Percentiles rank a stretch among this genome's conserved stretches.
Evolutionary conservation across 2,888 invertebrate species (phyloP).

Genomic region (Drosophila conformis): DNA sequence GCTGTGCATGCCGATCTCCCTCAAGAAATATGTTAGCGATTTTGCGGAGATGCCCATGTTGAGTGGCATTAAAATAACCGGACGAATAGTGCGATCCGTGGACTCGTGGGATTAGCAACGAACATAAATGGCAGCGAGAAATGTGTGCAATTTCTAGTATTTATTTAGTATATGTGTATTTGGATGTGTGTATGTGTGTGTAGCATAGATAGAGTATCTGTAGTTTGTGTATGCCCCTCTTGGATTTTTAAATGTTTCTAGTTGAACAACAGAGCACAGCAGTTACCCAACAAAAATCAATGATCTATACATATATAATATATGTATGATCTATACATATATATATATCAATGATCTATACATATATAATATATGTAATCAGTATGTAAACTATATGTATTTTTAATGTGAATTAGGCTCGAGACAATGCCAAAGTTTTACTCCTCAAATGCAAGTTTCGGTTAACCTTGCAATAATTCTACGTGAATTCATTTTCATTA

Average conservation of each 20-base stretch:
- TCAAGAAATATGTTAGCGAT: constrained; percentile 80
- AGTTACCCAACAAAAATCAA: constrained; percentile 9
- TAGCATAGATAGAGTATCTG: constrained; percentile 26
- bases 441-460: constrained; percentile 25
- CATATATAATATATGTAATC: constrained; percentile 6
- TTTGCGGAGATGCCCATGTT: constrained; percentile 81
- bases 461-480: constrained; percentile 21
- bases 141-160: constrained; percentile 36
- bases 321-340: constrained; percentile 18
- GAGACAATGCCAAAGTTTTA: constrained; percentile 30
- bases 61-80: constrained; percentile 20
- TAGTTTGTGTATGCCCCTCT: constrained; percentile 30
- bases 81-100: constrained; percentile 16
- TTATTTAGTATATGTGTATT: constrained; percentile 43
- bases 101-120: constrained; percentile 59
- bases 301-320: constrained; percentile 13
- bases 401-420: constrained; percentile 12
- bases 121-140: constrained; percentile 1
- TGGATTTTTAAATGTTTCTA: constrained; percentile 15
- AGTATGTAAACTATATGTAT: constrained; percentile 12
- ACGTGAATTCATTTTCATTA: constrained; percentile 4
- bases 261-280: constrained; percentile 2
- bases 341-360: constrained; percentile 15
- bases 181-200: constrained; percentile 21
- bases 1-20: constrained; percentile 76